These are phyloP conservation scores for Philypnodon macrostomus DNA, from an alignment of 2,797 vertebrate genomes.

Conservation along the genomic window DNA sequence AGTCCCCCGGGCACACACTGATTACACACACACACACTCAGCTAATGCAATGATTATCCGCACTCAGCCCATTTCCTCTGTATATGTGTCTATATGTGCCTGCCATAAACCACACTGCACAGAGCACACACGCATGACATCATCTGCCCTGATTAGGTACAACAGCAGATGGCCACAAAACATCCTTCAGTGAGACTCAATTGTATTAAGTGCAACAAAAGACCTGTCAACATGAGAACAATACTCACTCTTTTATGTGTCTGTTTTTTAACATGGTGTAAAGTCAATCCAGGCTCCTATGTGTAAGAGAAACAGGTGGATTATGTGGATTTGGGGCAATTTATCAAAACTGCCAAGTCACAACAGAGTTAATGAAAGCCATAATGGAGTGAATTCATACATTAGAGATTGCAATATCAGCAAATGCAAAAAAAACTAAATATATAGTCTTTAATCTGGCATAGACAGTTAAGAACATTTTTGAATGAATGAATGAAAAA, in stretches of 20 bases:
- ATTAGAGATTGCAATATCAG: no score
- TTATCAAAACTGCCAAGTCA: constrained; percentile 36
- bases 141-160: constrained; percentile 55
- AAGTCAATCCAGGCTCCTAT: constrained; percentile 19
- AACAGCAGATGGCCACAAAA: constrained; percentile 41
- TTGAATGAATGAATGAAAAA: no score
- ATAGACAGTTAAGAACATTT: no score
- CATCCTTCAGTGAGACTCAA: constrained; percentile 5
- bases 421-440: no score
- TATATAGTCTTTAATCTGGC: no score
- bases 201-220: constrained; percentile 8
- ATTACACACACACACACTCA: constrained; percentile 56
- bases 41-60: constrained; percentile 61
- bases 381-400: constrained; percentile 29
- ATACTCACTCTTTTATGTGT: constrained; percentile 1
- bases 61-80: constrained; percentile 58
- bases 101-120: constrained; percentile 43
- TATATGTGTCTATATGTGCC: constrained; percentile 14
- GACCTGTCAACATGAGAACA: constrained; percentile 1
- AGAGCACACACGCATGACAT: constrained; percentile 58
- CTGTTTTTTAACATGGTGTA: constrained; percentile 16
- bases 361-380: constrained; percentile 53
- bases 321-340: constrained; percentile 31
- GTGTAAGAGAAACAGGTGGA: constrained; percentile 41
- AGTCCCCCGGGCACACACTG: constrained; percentile 45